Evolutionary conservation across 2,797 vertebrate species (phyloP).

Genomic region (Sphenodon punctatus): DNA sequence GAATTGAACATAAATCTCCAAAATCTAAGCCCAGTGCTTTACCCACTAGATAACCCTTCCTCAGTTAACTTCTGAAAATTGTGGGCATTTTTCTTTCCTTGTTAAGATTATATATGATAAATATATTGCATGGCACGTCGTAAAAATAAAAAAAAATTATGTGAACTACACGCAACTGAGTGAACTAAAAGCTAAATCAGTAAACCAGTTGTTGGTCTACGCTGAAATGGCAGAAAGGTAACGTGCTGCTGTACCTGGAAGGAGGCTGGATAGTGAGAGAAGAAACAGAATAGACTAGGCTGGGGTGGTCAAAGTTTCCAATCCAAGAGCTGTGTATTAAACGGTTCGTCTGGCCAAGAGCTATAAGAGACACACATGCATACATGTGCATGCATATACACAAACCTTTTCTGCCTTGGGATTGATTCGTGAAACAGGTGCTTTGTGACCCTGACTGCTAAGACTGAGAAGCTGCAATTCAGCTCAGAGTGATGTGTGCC

Average conservation of each 20-base stretch:
- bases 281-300: neutral
- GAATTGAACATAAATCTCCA: no score
- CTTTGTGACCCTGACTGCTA: no score
- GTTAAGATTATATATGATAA: rapidly evolving
- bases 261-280: neutral
- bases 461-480: no score
- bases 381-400: no score
- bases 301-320: neutral
- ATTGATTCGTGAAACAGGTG: no score
- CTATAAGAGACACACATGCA: no score
- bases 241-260: neutral
- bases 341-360: no score
- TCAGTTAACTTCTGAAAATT: neutral
- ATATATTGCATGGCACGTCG: neutral
- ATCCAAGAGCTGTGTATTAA: no score
- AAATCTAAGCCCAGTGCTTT: neutral
- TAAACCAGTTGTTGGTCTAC: neutral
- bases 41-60: neutral
- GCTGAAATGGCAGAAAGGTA: neutral
- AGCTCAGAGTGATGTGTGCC: no score
- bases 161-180: neutral
- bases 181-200: neutral
- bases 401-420: no score
- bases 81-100: rapidly evolving
- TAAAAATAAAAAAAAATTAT: neutral